Conservation (phyloP, 37 sponge, comb jelly and placozoan species). For the Oscarella lobularis region DNA sequence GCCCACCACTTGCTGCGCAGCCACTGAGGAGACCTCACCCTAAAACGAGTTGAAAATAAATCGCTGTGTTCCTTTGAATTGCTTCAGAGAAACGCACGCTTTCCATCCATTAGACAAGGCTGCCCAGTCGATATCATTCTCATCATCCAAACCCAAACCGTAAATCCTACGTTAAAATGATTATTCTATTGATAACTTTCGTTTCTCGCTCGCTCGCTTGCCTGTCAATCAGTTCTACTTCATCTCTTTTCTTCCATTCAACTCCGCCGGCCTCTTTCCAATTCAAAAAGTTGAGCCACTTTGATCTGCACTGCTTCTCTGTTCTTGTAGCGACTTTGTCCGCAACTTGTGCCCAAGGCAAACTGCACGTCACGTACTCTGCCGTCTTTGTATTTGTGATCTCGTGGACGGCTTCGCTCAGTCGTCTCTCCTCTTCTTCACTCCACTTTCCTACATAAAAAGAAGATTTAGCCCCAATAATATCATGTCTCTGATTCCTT, state of each 20-base stretch:
- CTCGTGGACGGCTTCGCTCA: slow-evolving; percentile 11
- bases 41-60: too few species aligned
- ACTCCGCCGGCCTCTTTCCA: neutral
- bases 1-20: slow-evolving; percentile 2
- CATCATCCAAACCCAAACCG: neutral
- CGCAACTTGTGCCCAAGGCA: slow-evolving; percentile 22
- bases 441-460: slow-evolving; percentile 26
- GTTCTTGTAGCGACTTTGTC: slow-evolving; percentile 13
- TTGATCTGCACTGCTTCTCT: slow-evolving; percentile 22
- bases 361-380: slow-evolving; percentile 6
- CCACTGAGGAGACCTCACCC: slow-evolving; percentile 10
- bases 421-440: slow-evolving; percentile 28
- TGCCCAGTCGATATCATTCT: slow-evolving; percentile 26
- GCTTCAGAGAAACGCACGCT: slow-evolving; percentile 1
- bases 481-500: neutral
- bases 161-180: too few species aligned
- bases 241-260: slow-evolving; percentile 12
- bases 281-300: slow-evolving; percentile 17
- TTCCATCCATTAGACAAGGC: slow-evolving; percentile 11
- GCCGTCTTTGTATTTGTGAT: neutral
- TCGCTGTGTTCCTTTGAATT: too few species aligned
- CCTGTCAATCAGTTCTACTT: slow-evolving; percentile 18
- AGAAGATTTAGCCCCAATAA: neutral
- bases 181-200: too few species aligned
- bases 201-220: too few species aligned